phyloP scores from a whole-genome alignment of 2,113 vertebrate genomes.

The Cheirogaleus medius region DNA sequence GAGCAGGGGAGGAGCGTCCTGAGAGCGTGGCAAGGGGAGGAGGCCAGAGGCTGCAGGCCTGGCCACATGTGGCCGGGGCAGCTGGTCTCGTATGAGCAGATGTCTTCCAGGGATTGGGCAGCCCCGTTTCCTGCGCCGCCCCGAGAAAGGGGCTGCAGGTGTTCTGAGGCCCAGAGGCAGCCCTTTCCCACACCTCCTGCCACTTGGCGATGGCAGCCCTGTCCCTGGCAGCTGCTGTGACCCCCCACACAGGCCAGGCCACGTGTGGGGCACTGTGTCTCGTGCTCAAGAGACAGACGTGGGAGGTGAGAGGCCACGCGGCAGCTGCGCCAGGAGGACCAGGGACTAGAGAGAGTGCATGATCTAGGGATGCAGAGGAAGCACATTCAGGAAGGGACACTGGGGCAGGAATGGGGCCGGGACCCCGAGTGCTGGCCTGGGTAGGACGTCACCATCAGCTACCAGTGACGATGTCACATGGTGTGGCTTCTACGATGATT shows the following conservation, averaged over 20 bases:
- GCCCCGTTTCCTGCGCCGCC: background rate
- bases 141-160: background rate
- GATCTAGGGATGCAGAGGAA: background rate
- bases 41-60: background rate
- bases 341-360: background rate
- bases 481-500: fast-evolving
- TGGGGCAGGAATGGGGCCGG: background rate
- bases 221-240: background rate
- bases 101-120: fast-evolving
- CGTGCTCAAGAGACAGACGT: fast-evolving
- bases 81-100: fast-evolving
- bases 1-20: background rate
- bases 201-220: fast-evolving
- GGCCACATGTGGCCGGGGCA: background rate
- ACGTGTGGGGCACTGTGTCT: fast-evolving
- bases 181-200: background rate
- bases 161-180: background rate
- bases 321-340: background rate
- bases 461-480: fast-evolving
- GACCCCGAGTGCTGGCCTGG: background rate
- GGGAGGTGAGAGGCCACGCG: too few species aligned
- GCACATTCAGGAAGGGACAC: background rate
- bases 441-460: fast-evolving
- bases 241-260: fast-evolving
- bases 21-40: fast-evolving